Evolutionary conservation across 2,888 invertebrate genomes (phyloP).

Genomic region (Protonemura montana): DNA sequence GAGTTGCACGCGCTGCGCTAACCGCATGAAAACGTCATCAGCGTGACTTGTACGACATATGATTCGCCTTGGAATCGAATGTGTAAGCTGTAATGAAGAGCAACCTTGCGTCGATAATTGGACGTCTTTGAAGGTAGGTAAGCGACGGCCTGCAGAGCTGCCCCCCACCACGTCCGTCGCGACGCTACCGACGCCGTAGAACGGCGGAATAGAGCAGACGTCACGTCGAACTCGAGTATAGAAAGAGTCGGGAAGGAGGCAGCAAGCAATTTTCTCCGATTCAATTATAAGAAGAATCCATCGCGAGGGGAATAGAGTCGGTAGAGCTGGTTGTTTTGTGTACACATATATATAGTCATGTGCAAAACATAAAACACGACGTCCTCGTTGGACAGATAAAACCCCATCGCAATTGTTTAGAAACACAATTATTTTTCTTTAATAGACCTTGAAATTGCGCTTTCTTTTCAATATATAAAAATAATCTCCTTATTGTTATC

Average conservation of each 20-base stretch:
- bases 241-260: neutral
- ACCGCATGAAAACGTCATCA: neutral
- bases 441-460: neutral
- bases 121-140: neutral
- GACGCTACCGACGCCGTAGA: too few species aligned
- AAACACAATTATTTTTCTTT: neutral
- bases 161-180: neutral
- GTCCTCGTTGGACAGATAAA: neutral
- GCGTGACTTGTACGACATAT: neutral
- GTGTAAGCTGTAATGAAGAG: neutral
- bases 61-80: too few species aligned
- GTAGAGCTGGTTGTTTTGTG: neutral
- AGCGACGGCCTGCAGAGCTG: neutral
- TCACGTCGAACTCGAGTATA: neutral
- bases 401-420: neutral
- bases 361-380: neutral
- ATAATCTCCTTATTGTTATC: neutral
- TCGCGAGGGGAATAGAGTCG: neutral
- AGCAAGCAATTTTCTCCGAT: constrained; percentile 18
- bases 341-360: neutral
- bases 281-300: constrained; percentile 20
- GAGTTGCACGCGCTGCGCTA: too few species aligned
- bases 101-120: neutral
- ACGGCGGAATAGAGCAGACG: neutral
- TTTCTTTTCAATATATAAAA: neutral